Evolutionary conservation across 2,888 invertebrate species (phyloP).

Genomic region (Aporophyla nigra): DNA sequence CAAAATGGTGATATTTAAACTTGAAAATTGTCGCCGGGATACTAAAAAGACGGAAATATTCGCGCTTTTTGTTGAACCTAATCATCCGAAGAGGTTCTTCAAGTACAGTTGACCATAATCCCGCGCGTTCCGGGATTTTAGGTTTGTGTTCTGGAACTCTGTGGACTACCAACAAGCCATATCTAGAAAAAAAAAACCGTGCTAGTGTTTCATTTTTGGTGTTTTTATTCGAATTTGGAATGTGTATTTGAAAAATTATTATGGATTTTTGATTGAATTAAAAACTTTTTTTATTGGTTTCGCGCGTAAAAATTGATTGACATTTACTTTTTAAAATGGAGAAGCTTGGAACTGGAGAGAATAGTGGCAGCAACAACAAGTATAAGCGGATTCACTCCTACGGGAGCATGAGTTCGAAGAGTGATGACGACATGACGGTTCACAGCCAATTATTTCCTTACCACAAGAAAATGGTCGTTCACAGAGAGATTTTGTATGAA

Average conservation of each 20-base stretch:
- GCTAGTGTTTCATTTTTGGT: constrained; percentile 49
- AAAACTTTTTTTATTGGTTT: constrained; percentile 50
- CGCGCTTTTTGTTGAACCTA: constrained; percentile 86
- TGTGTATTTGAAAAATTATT: constrained; percentile 48
- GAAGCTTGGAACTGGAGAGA: constrained; percentile 46
- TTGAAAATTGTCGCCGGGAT: constrained; percentile 82
- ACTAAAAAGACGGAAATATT: constrained; percentile 83
- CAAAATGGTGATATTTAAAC: constrained; percentile 87
- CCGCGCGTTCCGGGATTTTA: constrained; percentile 76
- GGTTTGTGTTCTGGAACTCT: constrained; percentile 77
- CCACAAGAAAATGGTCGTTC: constrained; percentile 85
- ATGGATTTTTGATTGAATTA: constrained; percentile 49
- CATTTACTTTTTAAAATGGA: constrained; percentile 45
- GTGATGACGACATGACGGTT: constrained; percentile 88
- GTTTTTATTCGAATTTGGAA: constrained; percentile 52
- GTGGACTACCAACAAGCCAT: constrained; percentile 68
- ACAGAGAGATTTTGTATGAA: constrained; percentile 85
- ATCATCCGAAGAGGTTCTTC: constrained; percentile 88
- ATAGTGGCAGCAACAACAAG: constrained; percentile 76
- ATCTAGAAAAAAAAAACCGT: constrained; percentile 56
- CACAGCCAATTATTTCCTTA: constrained; percentile 87
- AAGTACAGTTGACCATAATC: constrained; percentile 89
- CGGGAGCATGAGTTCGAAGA: constrained; percentile 85
- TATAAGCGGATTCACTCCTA: constrained; percentile 85
- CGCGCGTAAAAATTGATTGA: constrained; percentile 50